phyloP scores from a whole-genome alignment of 2,113 vertebrate species.

The Ctenodactylus gundi region DNA sequence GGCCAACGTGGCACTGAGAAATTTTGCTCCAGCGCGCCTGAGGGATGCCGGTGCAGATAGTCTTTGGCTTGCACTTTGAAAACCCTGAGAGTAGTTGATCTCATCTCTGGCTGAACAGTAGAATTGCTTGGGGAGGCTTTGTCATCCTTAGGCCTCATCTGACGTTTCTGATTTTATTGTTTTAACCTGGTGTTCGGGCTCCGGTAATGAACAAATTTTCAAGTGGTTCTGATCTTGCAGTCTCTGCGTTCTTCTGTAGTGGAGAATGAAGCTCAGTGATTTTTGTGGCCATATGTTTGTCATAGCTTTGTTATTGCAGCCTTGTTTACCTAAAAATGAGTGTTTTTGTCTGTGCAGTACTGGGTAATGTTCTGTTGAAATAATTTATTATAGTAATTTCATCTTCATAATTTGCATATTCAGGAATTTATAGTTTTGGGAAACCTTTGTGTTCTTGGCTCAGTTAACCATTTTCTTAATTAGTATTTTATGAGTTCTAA shows the following conservation, averaged over 20 bases:
- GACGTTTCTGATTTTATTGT: background rate
- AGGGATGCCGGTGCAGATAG: background rate
- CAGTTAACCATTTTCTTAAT: slow-evolving; percentile 58
- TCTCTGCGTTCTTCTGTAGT: background rate
- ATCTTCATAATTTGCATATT: slow-evolving; percentile 51
- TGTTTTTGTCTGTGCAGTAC: slow-evolving; percentile 16
- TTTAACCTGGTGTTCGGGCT: background rate
- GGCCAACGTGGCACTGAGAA: background rate
- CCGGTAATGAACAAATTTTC: background rate
- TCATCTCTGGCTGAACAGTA: fast-evolving
- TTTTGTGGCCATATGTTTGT: background rate
- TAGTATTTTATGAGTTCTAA: slow-evolving; percentile 34
- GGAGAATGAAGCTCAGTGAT: background rate
- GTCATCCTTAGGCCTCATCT: background rate
- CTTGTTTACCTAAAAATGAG: slow-evolving; percentile 35
- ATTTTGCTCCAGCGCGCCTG: background rate
- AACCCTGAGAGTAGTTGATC: background rate
- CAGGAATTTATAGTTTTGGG: slow-evolving; percentile 9
- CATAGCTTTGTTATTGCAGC: background rate
- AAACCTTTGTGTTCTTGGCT: slow-evolving; percentile 43
- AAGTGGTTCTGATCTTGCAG: background rate
- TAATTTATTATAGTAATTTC: slow-evolving; percentile 66
- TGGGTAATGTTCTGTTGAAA: slow-evolving; percentile 42
- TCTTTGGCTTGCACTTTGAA: background rate
- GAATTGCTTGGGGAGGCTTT: background rate